A percentile compares a stretch with the other conserved stretches of the same genome.
Conservation (phyloP, 2,888 invertebrate genomes). For the Ecliptopera silaceata region DNA sequence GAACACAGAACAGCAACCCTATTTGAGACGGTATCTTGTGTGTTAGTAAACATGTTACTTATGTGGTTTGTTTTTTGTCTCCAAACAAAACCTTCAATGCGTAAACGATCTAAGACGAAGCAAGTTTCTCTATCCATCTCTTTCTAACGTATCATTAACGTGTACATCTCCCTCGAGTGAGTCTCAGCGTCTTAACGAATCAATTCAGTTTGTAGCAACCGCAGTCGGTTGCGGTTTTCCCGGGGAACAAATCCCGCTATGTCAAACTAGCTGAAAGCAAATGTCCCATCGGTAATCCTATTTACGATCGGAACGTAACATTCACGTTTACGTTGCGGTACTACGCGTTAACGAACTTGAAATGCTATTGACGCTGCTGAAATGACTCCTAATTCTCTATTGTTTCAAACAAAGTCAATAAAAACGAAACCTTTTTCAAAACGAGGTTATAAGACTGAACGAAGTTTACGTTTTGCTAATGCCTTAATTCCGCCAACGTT, state of each 20-base stretch:
- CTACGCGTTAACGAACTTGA: conserved; percentile 42
- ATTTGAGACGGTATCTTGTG: conserved; percentile 4
- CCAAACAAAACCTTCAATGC: conserved; percentile 42
- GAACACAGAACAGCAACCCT: too few relatives aligned
- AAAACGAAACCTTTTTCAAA: conserved; percentile 27
- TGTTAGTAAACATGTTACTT: conserved; percentile 39
- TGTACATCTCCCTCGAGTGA: conserved; percentile 43
- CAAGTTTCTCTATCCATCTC: conserved; percentile 36
- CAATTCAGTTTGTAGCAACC: conserved; percentile 54
- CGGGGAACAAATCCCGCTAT: conserved; percentile 51
- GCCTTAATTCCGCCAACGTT: conserved; percentile 55
- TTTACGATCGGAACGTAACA: conserved; percentile 38
- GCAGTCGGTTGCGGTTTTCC: conserved; percentile 44
- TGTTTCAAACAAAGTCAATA: background rate
- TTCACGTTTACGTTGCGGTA: conserved; percentile 39
- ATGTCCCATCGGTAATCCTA: conserved; percentile 43
- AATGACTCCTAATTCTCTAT: background rate
- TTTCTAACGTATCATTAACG: conserved; percentile 36
- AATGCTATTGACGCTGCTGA: background rate
- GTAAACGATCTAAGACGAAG: conserved; percentile 52
- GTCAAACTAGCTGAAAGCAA: conserved; percentile 43
- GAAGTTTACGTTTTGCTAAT: conserved; percentile 44
- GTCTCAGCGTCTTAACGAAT: conserved; percentile 57
- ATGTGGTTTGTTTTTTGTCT: conserved; percentile 45
- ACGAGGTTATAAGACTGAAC: conserved; percentile 26